phyloP scores from a whole-genome alignment of 2,797 vertebrate genomes.

The Sebastes cheni region DNA sequence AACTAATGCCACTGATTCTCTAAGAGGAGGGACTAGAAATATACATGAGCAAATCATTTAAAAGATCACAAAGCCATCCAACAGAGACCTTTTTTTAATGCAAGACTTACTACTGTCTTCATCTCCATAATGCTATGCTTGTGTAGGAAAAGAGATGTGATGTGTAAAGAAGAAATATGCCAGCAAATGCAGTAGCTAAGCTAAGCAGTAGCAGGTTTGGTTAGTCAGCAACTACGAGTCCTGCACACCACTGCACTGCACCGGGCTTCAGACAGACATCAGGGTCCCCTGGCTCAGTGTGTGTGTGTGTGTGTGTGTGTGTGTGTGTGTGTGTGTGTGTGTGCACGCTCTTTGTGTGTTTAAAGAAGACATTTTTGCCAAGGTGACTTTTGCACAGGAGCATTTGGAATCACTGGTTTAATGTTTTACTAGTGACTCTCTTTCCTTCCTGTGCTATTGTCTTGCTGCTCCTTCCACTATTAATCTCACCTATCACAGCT shows the following conservation, averaged over 20 bases:
- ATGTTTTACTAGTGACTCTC: conserved; percentile 22
- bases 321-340: background rate
- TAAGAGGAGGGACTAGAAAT: background rate
- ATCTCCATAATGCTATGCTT: background rate
- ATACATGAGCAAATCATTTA: background rate
- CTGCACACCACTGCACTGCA: conserved; percentile 56
- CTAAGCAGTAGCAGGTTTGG: conserved; percentile 54
- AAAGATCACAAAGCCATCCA: too few relatives aligned
- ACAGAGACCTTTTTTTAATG: background rate
- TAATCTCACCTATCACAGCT: background rate
- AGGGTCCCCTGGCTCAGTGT: conserved; percentile 41
- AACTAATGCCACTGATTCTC: conserved; percentile 24
- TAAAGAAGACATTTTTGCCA: conserved; percentile 29
- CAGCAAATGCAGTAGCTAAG: conserved; percentile 39
- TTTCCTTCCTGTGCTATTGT: background rate
- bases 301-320: background rate
- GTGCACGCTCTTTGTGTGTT: background rate
- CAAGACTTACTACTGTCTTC: background rate
- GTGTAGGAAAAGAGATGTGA: background rate
- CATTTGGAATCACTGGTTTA: conserved; percentile 24
- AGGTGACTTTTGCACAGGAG: conserved; percentile 42
- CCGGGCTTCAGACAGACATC: conserved; percentile 47
- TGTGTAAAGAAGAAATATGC: background rate
- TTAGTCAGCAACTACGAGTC: conserved; percentile 65
- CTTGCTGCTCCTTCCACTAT: background rate